Conservation (phyloP, 2,888 invertebrate species). For the Pseudoips prasinana region DNA sequence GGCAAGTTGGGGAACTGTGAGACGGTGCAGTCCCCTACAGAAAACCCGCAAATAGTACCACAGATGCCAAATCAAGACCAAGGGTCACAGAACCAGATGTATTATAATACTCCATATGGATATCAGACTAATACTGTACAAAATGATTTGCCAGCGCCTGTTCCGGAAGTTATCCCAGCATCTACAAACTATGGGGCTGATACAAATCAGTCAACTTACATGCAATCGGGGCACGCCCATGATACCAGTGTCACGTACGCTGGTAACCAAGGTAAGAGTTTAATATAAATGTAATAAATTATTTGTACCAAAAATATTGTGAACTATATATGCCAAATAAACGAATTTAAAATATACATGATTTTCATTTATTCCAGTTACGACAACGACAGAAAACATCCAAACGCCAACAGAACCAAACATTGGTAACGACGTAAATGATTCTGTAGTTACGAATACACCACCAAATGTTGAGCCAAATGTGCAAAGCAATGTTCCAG, state of each 20-base stretch:
- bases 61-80: slow-evolving; percentile 28
- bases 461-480: slow-evolving; percentile 12
- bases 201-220: slow-evolving; percentile 64
- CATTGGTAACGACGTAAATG: slow-evolving; percentile 30
- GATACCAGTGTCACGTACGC: slow-evolving; percentile 57
- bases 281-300: slow-evolving; percentile 13
- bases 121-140: slow-evolving; percentile 61
- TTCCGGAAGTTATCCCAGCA: slow-evolving; percentile 37
- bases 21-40: slow-evolving; percentile 74
- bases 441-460: neutral
- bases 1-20: slow-evolving; percentile 68
- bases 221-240: slow-evolving; percentile 58
- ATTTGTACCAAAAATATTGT: slow-evolving; percentile 31
- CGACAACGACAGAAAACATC: slow-evolving; percentile 56
- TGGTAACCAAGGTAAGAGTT: slow-evolving; percentile 67
- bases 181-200: slow-evolving; percentile 59
- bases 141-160: slow-evolving; percentile 3
- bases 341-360: slow-evolving; percentile 41
- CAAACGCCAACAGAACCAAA: slow-evolving; percentile 31
- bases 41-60: slow-evolving; percentile 43
- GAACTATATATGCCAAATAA: slow-evolving; percentile 42
- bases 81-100: slow-evolving; percentile 46
- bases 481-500: slow-evolving; percentile 24
- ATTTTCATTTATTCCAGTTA: slow-evolving; percentile 67
- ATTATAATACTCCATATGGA: slow-evolving; percentile 77